phyloP scores from a whole-genome alignment of 2,113 vertebrate genomes.

The Myodes glareolus region DNA sequence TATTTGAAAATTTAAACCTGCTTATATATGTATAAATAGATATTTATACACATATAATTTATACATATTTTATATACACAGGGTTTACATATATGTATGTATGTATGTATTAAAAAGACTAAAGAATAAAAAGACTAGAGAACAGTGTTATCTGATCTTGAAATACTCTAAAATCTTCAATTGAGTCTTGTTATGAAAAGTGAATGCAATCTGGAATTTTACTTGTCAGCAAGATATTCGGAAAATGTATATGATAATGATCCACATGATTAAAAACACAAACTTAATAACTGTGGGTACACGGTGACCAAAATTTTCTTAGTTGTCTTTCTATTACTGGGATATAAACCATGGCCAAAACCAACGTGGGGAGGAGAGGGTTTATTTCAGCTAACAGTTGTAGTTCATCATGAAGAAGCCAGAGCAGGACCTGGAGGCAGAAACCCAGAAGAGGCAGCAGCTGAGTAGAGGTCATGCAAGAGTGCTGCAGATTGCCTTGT shows the following conservation, averaged over 20 bases:
- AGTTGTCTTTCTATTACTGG: background rate
- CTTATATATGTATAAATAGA: background rate
- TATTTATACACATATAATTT: no score
- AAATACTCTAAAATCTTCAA: background rate
- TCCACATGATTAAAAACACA: background rate
- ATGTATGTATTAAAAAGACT: no score
- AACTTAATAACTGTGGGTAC: background rate
- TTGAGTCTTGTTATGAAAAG: background rate
- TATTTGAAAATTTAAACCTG: background rate
- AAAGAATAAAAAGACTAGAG: background rate
- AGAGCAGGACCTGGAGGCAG: background rate
- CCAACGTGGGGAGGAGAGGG: background rate
- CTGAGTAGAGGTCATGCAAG: background rate
- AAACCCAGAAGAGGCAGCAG: background rate
- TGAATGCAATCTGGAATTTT: background rate
- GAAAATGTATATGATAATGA: background rate
- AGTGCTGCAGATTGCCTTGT: background rate
- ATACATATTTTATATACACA: no score
- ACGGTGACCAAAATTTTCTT: background rate
- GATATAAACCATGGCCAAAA: background rate
- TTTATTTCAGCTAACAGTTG: background rate
- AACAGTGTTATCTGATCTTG: background rate
- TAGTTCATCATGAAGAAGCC: background rate
- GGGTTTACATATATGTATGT: no score
- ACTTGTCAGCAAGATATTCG: background rate